phyloP scores from a whole-genome alignment of 37 sponge, comb jelly and placozoan genomes.

The Hormiphora californensis region DNA sequence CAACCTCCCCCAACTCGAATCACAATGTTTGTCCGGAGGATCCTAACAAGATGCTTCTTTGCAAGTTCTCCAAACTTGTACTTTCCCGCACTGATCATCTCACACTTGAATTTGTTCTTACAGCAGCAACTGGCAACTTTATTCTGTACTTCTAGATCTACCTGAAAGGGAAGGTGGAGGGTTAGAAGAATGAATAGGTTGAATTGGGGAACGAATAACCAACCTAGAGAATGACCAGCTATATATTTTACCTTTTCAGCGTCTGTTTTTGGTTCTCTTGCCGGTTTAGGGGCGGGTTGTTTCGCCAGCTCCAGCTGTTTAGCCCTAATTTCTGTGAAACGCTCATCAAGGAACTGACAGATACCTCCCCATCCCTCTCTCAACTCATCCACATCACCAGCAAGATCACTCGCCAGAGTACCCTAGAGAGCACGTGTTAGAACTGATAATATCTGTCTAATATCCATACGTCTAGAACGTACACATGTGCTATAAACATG shows the following conservation, averaged over 20 bases:
- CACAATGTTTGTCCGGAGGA: slow-evolving; percentile 51
- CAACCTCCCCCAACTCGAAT: slow-evolving; percentile 42
- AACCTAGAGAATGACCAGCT: too few species aligned
- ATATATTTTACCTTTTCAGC: slow-evolving; percentile 35
- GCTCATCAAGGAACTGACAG: background rate
- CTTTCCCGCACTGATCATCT: slow-evolving; percentile 35
- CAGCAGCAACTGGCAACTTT: slow-evolving; percentile 44
- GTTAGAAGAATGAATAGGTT: too few species aligned
- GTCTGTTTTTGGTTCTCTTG: slow-evolving; percentile 45
- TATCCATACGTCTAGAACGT: too few species aligned
- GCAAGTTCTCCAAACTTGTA: slow-evolving; percentile 46
- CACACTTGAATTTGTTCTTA: slow-evolving; percentile 51
- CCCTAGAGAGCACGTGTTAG: too few species aligned
- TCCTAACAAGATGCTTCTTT: slow-evolving; percentile 39
- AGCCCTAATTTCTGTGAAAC: background rate
- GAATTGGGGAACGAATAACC: too few species aligned
- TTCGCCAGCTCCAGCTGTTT: slow-evolving; percentile 14
- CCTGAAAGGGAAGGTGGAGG: background rate
- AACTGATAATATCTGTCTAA: too few species aligned
- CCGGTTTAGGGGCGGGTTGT: slow-evolving; percentile 48
- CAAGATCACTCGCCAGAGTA: background rate
- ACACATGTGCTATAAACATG: too few species aligned
- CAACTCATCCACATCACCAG: background rate
- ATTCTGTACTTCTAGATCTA: slow-evolving; percentile 41
- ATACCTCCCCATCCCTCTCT: slow-evolving; percentile 11